phyloP scores from a whole-genome alignment of 2,797 vertebrate species.

The Pipistrellus pygmaeus region DNA sequence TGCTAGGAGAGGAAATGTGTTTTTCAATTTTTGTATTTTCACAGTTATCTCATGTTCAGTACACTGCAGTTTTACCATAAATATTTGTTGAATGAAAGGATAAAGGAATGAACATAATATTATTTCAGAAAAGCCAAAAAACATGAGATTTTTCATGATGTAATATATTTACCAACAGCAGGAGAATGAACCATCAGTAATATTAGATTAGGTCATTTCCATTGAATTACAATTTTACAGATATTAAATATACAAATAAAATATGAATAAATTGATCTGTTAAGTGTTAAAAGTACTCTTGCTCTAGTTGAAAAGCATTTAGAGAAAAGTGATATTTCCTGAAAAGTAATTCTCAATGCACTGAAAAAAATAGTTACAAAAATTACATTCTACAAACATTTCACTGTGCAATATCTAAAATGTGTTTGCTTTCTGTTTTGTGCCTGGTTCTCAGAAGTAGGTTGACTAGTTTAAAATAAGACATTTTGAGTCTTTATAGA shows the following conservation, averaged over 20 bases:
- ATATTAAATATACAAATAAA: slow-evolving; percentile 67
- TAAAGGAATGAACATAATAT: slow-evolving; percentile 47
- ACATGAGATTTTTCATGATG: slow-evolving; percentile 56
- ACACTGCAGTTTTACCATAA: neutral
- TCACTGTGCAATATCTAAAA: slow-evolving; percentile 10
- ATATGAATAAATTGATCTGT: slow-evolving; percentile 35
- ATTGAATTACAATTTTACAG: slow-evolving; percentile 24
- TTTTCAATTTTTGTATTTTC: neutral
- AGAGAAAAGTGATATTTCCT: slow-evolving; percentile 42
- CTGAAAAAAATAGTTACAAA: slow-evolving; percentile 49
- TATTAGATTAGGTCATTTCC: slow-evolving; percentile 52
- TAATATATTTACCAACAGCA: slow-evolving; percentile 45
- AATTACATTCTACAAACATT: slow-evolving; percentile 47
- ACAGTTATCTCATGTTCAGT: neutral
- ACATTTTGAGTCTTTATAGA: neutral
- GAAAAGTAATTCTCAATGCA: slow-evolving; percentile 61
- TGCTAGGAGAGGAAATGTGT: neutral
- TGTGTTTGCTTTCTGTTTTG: slow-evolving; percentile 16
- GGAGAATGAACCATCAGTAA: slow-evolving; percentile 25
- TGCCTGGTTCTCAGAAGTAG: neutral
- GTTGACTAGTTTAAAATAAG: neutral
- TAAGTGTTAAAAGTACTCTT: slow-evolving; percentile 53
- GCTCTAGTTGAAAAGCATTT: slow-evolving; percentile 40
- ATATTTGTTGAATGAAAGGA: slow-evolving; percentile 50
- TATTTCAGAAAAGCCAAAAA: slow-evolving; percentile 50